These are phyloP conservation scores for Ophioninae sp. DNA, from an alignment of 2,888 invertebrate genomes.

Conservation along the genomic window DNA sequence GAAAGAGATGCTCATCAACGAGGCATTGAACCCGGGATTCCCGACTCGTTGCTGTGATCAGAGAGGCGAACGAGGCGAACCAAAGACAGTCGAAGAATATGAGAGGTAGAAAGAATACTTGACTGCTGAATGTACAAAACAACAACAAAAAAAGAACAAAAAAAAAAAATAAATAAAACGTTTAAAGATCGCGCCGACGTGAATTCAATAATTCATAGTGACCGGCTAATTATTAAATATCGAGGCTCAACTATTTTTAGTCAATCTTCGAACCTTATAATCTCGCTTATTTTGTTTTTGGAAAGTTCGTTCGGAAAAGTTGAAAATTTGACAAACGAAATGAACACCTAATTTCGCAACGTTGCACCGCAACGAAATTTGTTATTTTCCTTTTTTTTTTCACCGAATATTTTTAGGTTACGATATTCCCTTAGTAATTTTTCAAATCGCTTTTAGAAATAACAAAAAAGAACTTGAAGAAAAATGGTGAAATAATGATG, in stretches of 20 bases:
- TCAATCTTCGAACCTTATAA: too few relatives aligned
- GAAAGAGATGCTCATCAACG: conserved; percentile 69
- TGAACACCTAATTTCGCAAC: too few relatives aligned
- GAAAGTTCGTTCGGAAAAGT: not conserved
- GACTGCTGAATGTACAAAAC: too few relatives aligned
- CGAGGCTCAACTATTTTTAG: not conserved
- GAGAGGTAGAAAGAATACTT: conserved; percentile 58
- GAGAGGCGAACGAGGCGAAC: conserved; percentile 34
- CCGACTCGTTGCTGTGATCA: conserved; percentile 61
- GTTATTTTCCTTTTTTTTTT: too few relatives aligned
- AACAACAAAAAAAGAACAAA: too few relatives aligned
- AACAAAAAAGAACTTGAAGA: too few relatives aligned
- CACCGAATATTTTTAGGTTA: too few relatives aligned
- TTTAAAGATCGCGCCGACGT: conserved; percentile 19
- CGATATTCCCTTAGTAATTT: too few relatives aligned
- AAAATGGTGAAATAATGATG: too few relatives aligned
- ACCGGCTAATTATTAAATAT: not conserved
- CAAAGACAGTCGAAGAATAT: conserved; percentile 72
- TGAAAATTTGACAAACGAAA: too few relatives aligned
- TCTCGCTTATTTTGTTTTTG: not conserved
- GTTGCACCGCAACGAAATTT: too few relatives aligned
- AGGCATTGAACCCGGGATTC: conserved; percentile 75
- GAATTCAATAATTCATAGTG: conserved; percentile 18
- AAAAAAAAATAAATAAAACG: conserved; percentile 5
- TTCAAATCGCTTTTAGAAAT: too few relatives aligned